Conservation (phyloP, 2,888 invertebrate species). For the Trachelus iudaicus region DNA sequence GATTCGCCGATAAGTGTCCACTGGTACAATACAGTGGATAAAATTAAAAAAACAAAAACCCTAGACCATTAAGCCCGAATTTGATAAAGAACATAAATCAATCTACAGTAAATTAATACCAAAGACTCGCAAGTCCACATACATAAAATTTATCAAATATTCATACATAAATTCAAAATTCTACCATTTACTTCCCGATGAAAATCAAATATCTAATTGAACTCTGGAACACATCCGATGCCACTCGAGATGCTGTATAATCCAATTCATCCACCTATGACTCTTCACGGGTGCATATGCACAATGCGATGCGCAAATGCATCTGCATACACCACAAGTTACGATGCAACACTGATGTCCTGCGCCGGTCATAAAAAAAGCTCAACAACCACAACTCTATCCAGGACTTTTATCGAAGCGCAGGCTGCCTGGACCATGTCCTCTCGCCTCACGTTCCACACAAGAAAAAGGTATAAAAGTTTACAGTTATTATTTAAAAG, state of each 20-base stretch:
- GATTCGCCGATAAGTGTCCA: background rate
- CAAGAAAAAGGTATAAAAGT: background rate
- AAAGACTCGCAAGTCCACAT: background rate
- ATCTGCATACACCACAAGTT: too few relatives aligned
- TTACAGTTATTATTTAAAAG: background rate
- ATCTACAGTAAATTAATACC: background rate
- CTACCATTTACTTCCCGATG: too few relatives aligned
- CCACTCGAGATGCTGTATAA: slow-evolving; percentile 33
- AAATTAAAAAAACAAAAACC: background rate
- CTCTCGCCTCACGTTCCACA: background rate
- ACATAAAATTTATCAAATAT: too few relatives aligned
- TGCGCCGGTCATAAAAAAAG: background rate
- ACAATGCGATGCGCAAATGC: too few relatives aligned
- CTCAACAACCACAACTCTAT: background rate
- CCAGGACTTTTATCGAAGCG: too few relatives aligned
- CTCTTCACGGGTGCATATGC: too few relatives aligned
- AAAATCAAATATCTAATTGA: slow-evolving; percentile 29
- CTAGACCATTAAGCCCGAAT: background rate
- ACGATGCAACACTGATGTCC: too few relatives aligned
- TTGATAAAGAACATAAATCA: background rate
- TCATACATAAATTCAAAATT: too few relatives aligned
- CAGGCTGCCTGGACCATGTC: background rate
- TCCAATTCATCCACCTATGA: slow-evolving; percentile 21
- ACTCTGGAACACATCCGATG: slow-evolving; percentile 21
- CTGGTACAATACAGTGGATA: background rate